Base-by-base conservation (phyloP, 2,888 invertebrate species). In the Neuroscelio doddi region DNA sequence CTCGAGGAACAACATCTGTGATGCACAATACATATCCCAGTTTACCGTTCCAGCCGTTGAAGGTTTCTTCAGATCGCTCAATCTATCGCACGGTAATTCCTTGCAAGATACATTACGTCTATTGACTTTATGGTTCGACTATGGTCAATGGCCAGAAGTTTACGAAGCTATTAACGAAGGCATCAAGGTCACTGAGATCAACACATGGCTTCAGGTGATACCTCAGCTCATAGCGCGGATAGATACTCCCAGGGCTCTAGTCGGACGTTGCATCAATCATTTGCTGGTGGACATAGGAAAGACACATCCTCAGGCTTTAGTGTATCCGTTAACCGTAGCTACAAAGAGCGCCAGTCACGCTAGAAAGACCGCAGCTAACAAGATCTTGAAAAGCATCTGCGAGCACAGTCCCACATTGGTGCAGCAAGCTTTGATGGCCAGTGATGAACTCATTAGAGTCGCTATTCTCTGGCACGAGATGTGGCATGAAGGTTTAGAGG, bases 381-480 rank as follows among this genome's bases (percentile, higher is more conserved):
- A 95, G 83, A 95, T 99, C 42, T 86, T 99, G 49, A 94, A 95
- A 72, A 95, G 93, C 34, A 98, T 99, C 95, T 92, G 95, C 71
- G 98, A 98, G 68, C 96, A 97, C 85, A 96, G 96, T 47, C 92
- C 91, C 10, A 92, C 90, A 21, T 86, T 99, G 41, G 98, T 99
- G 0, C 93, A 94, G 74, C 98, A 99, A 84, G 98, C 98, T 0
- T 90, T 96, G 76, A 93, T 97, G 93, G 97, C 96, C 64, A 92
- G 97, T 38, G 98, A 98, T 76, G 99, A 99, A 85, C 87, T 99
- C 44, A 98, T 99, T 58, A 88, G 98, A 51, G 97, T 98, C 0
- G 98, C 99, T 1, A 99, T 99, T 70, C 86, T 99, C 12, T 99
- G 99, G 99, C 98, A 99, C 80, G 99, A 99, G 83, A 91, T 97